Evolutionary conservation across 2,797 vertebrate genomes (phyloP).

Genomic region (Epinephelus malabaricus): DNA sequence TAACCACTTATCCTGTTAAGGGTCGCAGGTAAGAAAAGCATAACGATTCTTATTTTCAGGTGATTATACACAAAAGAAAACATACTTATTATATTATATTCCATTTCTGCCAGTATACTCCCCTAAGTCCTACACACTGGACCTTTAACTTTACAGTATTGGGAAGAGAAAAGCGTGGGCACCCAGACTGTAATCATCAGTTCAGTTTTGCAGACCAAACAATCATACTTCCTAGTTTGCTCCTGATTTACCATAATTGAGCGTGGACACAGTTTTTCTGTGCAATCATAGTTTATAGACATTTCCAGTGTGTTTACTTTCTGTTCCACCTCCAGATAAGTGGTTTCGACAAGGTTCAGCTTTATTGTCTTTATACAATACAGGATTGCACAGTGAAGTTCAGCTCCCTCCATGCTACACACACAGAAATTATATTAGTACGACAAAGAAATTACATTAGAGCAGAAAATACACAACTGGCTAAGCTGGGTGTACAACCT

Average conservation of each 20-base stretch:
- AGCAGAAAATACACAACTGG: neutral
- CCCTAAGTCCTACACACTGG: too few relatives aligned
- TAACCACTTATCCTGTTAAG: too few relatives aligned
- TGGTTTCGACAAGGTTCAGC: neutral
- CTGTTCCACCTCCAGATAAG: neutral
- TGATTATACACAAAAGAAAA: too few relatives aligned
- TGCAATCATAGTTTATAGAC: neutral
- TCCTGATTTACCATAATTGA: neutral
- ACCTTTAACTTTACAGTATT: neutral
- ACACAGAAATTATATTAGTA: neutral
- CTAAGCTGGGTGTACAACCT: too few relatives aligned
- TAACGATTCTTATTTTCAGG: too few relatives aligned
- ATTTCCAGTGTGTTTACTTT: neutral
- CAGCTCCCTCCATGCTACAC: neutral
- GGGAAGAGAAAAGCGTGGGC: neutral
- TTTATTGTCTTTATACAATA: neutral
- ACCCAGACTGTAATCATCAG: neutral
- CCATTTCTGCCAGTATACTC: too few relatives aligned
- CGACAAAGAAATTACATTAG: neutral
- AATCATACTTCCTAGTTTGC: neutral
- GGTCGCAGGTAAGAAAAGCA: too few relatives aligned
- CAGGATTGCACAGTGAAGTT: neutral
- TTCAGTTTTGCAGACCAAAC: slow-evolving; percentile 6
- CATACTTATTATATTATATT: too few relatives aligned
- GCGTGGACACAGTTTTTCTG: neutral